Percentiles rank a stretch among this genome's conserved stretches.
Evolutionary conservation across 2,797 vertebrate genomes (phyloP).

Genomic region (Macropodus opercularis): DNA sequence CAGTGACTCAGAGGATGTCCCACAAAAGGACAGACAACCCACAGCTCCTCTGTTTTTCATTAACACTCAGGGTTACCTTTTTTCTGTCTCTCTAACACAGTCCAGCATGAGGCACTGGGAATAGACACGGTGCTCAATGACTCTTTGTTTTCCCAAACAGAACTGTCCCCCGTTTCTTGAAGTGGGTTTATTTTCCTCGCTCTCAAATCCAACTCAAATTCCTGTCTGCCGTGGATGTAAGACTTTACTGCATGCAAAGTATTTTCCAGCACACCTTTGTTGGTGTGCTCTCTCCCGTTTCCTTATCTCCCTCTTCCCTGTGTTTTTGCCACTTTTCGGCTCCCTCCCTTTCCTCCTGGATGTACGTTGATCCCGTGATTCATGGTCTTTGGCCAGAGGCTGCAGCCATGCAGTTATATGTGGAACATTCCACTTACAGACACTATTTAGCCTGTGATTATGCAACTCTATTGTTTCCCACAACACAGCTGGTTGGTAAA

Average conservation of each 20-base stretch:
- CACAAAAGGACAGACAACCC: slow-evolving; percentile 37
- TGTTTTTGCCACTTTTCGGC: slow-evolving; percentile 17
- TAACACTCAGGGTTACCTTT: slow-evolving; percentile 57
- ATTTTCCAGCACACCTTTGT: slow-evolving; percentile 50
- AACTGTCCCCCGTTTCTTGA: slow-evolving; percentile 32
- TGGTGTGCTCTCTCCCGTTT: neutral
- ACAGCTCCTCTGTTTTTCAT: slow-evolving; percentile 67
- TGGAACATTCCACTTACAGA: slow-evolving; percentile 68
- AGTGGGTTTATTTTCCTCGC: slow-evolving; percentile 32
- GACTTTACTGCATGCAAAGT: slow-evolving; percentile 27
- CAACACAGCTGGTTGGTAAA: slow-evolving; percentile 33
- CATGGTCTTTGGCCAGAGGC: slow-evolving; percentile 59
- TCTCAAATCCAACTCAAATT: slow-evolving; percentile 23
- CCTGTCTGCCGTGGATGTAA: slow-evolving; percentile 10
- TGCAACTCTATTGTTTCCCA: slow-evolving; percentile 35
- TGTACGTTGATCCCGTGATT: slow-evolving; percentile 61
- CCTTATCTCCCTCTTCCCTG: neutral
- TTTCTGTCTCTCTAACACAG: slow-evolving; percentile 48
- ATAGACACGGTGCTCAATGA: slow-evolving; percentile 36
- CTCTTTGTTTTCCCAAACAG: slow-evolving; percentile 61
- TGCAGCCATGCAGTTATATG: slow-evolving; percentile 47
- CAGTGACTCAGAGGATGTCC: slow-evolving; percentile 30
- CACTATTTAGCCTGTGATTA: slow-evolving; percentile 55
- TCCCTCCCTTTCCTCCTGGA: slow-evolving; percentile 47
- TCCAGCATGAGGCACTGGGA: slow-evolving; percentile 57